Base-by-base conservation (phyloP, 2,113 vertebrate genomes). In the Podilymbus podiceps region DNA sequence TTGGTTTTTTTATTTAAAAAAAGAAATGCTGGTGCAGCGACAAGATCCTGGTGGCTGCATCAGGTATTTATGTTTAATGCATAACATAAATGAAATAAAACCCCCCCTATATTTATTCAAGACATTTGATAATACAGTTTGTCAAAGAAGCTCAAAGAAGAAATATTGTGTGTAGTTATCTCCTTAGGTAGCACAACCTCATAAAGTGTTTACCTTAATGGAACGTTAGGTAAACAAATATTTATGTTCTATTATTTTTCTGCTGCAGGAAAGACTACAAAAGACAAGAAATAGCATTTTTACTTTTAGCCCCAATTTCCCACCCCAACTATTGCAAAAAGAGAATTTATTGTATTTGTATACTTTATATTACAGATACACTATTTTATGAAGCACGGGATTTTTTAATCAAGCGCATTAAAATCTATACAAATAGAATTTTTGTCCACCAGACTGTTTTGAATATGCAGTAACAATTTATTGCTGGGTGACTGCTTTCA, bases 41-140 rank as follows among this genome's bases (percentile, higher is more conserved):
- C 30, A 83, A 53, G 12, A 40, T 95, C 22, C 33, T 64, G 25
- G 28, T 67, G 30, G 25, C 20, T 67, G 7, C 30, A 75, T 56
- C 12, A 81, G 8, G 30, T 68, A 77, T 79, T 87, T 68, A 75
- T 72, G 40, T 6, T 72, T 49, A 88, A 3, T 56, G 49, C 31
- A 23, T 40, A 67, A 68, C 5, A 15, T 47, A 83, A 79, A 78
- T 25, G 5, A 85, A 87, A 85, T 55, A 47, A 77, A 25, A 35
- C 40, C 12, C 0, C 0, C 0, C 1, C 6, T 30, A 7, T 12
- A 7, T 50, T 87, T 71, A 89, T 55, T 67, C 38, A 67, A 31
- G 20, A 82, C 15, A 79, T 68, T 15, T 25, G 12, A 83, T 44
- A 88, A 56, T 4, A 9, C 20, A 68, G 13, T 67, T 78, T 79